phyloP scores from a whole-genome alignment of 2,113 vertebrate genomes.

The Trichechus manatus region DNA sequence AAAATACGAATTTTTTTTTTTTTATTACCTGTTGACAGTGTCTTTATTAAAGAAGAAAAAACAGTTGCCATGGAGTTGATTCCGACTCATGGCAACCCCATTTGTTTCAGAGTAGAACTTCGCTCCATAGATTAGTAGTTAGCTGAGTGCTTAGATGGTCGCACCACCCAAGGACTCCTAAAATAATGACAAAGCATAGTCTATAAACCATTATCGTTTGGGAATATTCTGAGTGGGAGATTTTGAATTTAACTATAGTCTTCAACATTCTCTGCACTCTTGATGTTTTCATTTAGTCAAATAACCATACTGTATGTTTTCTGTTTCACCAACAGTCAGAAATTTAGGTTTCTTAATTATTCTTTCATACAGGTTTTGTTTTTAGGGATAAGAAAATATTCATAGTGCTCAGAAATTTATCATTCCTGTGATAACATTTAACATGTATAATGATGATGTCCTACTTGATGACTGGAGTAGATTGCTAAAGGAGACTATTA shows the following conservation, averaged over 20 bases:
- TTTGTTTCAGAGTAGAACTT: too few species aligned
- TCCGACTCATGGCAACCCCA: too few species aligned
- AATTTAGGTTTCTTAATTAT: slow-evolving; percentile 40
- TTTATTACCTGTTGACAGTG: not conserved
- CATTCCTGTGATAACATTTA: slow-evolving; percentile 3
- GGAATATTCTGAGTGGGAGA: not conserved
- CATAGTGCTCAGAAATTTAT: slow-evolving; percentile 22
- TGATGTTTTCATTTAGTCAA: not conserved
- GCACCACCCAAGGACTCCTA: too few species aligned
- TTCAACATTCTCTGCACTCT: not conserved
- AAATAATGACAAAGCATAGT: slow-evolving; percentile 17
- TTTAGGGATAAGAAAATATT: slow-evolving; percentile 24
- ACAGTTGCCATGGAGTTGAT: too few species aligned
- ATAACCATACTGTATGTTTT: slow-evolving; percentile 8
- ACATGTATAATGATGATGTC: not conserved
- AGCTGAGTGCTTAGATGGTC: too few species aligned
- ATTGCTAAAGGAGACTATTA: not conserved
- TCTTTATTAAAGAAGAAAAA: slow-evolving; percentile 17
- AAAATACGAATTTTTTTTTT: slow-evolving; percentile 25
- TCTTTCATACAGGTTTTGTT: not conserved
- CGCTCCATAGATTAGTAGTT: too few species aligned
- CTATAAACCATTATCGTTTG: not conserved
- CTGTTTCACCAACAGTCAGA: not conserved
- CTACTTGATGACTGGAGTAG: not conserved
- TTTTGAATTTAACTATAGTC: slow-evolving; percentile 20